Evolutionary conservation across 92 coral and sea anemone species (phyloP), one percentile per base, ranked within the genome.

Genomic region (Epizoanthus scotinus): DNA sequence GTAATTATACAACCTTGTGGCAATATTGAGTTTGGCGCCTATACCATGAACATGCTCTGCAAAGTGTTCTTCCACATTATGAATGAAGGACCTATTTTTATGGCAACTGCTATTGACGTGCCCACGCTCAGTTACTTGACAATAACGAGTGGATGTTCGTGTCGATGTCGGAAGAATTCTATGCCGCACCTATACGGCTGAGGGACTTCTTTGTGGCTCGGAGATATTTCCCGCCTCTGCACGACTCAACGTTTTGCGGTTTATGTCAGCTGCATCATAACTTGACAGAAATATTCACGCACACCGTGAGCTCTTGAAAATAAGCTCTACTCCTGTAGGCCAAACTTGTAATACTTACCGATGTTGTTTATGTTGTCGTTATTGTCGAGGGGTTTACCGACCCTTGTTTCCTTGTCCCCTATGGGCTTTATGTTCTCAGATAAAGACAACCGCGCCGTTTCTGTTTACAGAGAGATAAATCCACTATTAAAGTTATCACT

Each of bases 381-480:
- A n/a, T 31, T 68, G 56, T 68, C 47, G 73, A 40, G 31, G 19
- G 73, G 78, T 52, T 71, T 71, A 71, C 22, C 18, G 20, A 75
- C 68, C 67, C 7, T 60, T 18, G 81, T 3, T 17, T 31, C 67
- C 42, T n/a, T 44, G 50, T 1, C 19, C 81, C 54, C 55, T 31
- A 34, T 53, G 56, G 55, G 10, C 44, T 34, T 34, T 22, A 57
- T 17, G 50, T 27, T 55, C 21, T 73, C 4, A 31, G 40, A 34
- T 34, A 56, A 49, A 38, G 44, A 73, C 40, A 50, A 26, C 81
- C 67, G 27, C 68, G 57, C 69, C 68, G 22, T 67, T 75, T 34
- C 49, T 75, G 81, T 59, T 58, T 60, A 75, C 81, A 75, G 68
- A 75, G 22, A 25, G 81, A 75, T 75, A 75, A 59, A 75, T 18